phyloP scores from a whole-genome alignment of 2,797 vertebrate genomes.

The Characodon lateralis region DNA sequence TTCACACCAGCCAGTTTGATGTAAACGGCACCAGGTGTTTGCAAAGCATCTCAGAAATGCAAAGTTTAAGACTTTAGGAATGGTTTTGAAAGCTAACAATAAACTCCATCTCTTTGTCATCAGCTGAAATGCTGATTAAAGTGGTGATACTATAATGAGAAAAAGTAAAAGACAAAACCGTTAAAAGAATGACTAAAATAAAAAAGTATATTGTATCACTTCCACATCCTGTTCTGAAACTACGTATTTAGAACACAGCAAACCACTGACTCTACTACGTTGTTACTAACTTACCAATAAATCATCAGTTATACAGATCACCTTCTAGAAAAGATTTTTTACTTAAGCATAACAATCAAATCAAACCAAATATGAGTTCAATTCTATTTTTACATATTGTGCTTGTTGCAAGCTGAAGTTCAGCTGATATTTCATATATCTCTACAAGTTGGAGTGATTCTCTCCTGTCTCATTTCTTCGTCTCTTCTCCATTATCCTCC shows the following conservation, averaged over 20 bases:
- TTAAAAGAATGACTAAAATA: not conserved
- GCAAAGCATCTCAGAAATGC: not conserved
- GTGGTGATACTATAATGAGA: not conserved
- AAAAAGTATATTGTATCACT: not conserved
- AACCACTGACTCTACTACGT: no score
- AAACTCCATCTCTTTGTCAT: not conserved
- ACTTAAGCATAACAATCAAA: not conserved
- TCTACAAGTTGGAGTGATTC: not conserved
- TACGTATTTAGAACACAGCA: not conserved
- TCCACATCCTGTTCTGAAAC: not conserved
- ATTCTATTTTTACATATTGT: not conserved
- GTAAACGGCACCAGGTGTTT: not conserved
- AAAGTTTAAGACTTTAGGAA: not conserved
- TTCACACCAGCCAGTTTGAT: not conserved
- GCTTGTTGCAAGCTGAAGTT: not conserved
- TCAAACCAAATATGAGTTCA: not conserved
- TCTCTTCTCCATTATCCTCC: slow-evolving; percentile 4
- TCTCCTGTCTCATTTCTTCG: not conserved
- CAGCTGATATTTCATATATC: not conserved
- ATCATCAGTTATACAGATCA: not conserved
- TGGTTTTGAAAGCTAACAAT: not conserved
- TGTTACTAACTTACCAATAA: not conserved
- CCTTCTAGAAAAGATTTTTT: not conserved
- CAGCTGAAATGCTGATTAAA: not conserved
- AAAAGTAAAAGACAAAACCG: not conserved